A percentile compares a stretch with the other conserved stretches of the same genome.
phyloP scores from a whole-genome alignment of 2,888 invertebrate species.

The Lycaena phlaeas region DNA sequence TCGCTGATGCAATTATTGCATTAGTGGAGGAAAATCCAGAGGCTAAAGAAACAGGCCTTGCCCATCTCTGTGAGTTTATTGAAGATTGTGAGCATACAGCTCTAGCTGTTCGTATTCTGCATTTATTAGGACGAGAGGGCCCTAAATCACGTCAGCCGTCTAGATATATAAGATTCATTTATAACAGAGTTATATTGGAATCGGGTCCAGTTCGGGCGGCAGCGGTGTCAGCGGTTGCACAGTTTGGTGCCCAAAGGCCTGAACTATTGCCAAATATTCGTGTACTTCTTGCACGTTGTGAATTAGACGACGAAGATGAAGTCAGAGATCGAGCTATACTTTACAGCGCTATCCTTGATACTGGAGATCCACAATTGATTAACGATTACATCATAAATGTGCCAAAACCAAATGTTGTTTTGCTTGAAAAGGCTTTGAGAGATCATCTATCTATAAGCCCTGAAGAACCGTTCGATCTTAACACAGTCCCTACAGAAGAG shows the following conservation, averaged over 20 bases:
- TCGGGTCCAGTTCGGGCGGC: conserved; percentile 96
- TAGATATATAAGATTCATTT: conserved; percentile 86
- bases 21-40: conserved; percentile 98
- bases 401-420: conserved; percentile 85
- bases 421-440: conserved; percentile 89
- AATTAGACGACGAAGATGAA: conserved; percentile 98
- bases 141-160: conserved; percentile 96
- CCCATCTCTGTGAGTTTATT: conserved; percentile 99
- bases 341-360: conserved; percentile 88
- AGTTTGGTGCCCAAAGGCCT: conserved; percentile 96
- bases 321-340: conserved; percentile 98
- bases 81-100: conserved; percentile 99
- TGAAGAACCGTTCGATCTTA: conserved; percentile 86
- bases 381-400: conserved; percentile 85
- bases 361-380: conserved; percentile 78
- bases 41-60: conserved; percentile 95
- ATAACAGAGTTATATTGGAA: conserved; percentile 95
- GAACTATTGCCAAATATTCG: conserved; percentile 79
- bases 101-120: conserved; percentile 95
- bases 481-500: conserved; percentile 88
- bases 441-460: conserved; percentile 84
- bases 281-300: conserved; percentile 85
- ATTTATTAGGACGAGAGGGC: conserved; percentile 96
- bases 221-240: conserved; percentile 97
- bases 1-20: conserved; percentile 97